Evolutionary conservation across 2,888 invertebrate species (phyloP).

Genomic region (Tinea semifulvella): DNA sequence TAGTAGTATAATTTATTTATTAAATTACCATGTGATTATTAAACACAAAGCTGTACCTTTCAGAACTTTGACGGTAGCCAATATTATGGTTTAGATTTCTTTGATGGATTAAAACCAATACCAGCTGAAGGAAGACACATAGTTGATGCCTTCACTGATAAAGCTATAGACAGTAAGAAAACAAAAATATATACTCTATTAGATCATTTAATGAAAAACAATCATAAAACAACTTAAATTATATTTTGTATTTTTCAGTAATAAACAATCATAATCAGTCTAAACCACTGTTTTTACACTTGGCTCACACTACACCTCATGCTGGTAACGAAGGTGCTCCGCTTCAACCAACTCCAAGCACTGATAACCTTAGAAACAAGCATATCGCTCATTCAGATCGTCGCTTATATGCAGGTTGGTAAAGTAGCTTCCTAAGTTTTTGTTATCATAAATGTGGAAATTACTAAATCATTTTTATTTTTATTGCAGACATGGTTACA

Average conservation of each 20-base stretch:
- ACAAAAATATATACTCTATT: not conserved
- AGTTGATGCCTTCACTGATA: slow-evolving; percentile 49
- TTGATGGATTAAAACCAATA: slow-evolving; percentile 42
- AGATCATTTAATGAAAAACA: not conserved
- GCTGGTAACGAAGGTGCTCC: slow-evolving; percentile 77
- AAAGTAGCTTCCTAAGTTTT: no score
- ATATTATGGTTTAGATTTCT: slow-evolving; percentile 47
- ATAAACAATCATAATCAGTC: slow-evolving; percentile 67
- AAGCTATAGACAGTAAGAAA: slow-evolving; percentile 42
- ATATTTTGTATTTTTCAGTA: slow-evolving; percentile 45
- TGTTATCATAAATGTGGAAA: no score
- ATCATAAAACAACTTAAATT: not conserved
- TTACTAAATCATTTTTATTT: no score
- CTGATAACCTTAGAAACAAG: slow-evolving; percentile 69
- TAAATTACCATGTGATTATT: no score
- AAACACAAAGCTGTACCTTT: slow-evolving; percentile 17
- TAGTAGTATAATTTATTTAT: no score
- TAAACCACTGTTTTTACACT: slow-evolving; percentile 79
- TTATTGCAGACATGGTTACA: slow-evolving; percentile 79
- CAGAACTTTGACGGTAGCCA: slow-evolving; percentile 49
- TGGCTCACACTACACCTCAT: slow-evolving; percentile 86
- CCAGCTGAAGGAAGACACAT: slow-evolving; percentile 44
- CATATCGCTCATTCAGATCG: slow-evolving; percentile 76
- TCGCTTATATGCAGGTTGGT: slow-evolving; percentile 77
- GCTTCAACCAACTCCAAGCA: slow-evolving; percentile 76